These are phyloP conservation scores for Poecile atricapillus DNA, from an alignment of 2,113 vertebrate genomes.

Conservation along the genomic window DNA sequence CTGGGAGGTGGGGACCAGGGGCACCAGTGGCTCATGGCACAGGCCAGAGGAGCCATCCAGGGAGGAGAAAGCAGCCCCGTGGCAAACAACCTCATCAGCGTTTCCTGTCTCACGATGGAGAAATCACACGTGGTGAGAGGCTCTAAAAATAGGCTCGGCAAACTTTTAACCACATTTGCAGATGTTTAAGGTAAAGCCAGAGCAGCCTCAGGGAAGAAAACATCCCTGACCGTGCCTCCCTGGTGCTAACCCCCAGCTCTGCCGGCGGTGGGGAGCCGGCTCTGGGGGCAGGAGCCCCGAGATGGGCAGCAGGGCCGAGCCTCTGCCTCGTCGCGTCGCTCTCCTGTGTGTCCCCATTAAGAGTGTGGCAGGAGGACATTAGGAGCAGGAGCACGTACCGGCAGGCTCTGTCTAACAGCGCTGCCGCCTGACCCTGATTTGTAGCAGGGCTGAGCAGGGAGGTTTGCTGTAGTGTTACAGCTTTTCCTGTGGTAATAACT, in stretches of 20 bases:
- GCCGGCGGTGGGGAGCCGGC: fast-evolving
- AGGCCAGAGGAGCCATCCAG: neutral
- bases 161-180: conserved; percentile 63
- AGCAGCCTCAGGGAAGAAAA: neutral
- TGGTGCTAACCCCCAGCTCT: neutral
- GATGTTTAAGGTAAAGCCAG: conserved; percentile 41
- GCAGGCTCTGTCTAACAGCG: conserved; percentile 46
- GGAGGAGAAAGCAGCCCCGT: conserved; percentile 18
- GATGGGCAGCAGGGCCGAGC: neutral
- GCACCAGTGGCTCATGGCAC: fast-evolving
- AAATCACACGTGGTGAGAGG: conserved; percentile 44
- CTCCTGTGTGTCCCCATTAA: neutral
- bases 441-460: conserved; percentile 55
- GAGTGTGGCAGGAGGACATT: conserved; percentile 17
- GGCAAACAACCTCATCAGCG: conserved; percentile 26
- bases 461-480: conserved; percentile 27
- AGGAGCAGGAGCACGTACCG: conserved; percentile 40
- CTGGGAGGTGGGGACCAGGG: neutral
- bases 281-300: neutral
- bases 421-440: conserved; percentile 60
- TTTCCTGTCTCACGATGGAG: conserved; percentile 65
- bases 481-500: conserved; percentile 47
- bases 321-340: fast-evolving
- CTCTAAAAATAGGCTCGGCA: conserved; percentile 68
- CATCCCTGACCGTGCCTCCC: neutral